Percentiles rank a stretch among this genome's conserved stretches.
phyloP scores from a whole-genome alignment of 92 coral and sea anemone species.

The Epizoanthus rinbou region DNA sequence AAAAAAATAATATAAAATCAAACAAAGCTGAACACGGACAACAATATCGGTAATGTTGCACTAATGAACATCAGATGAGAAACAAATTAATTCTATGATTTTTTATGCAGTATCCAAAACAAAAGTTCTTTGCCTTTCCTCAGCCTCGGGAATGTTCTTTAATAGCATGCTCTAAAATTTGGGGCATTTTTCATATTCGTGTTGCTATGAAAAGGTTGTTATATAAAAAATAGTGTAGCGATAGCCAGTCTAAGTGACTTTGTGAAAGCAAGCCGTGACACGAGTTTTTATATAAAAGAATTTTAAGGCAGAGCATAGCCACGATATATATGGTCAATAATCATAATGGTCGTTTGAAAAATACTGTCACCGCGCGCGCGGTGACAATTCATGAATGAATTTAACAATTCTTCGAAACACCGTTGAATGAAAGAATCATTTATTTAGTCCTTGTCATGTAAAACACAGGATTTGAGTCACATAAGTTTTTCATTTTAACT shows the following conservation, averaged over 20 bases:
- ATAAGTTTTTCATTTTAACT: neutral
- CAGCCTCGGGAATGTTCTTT: too few relatives aligned
- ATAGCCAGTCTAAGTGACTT: slow-evolving; percentile 35
- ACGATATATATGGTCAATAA: slow-evolving; percentile 24
- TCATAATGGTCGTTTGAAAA: slow-evolving; percentile 23
- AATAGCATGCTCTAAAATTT: slow-evolving; percentile 23
- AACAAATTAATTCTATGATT: slow-evolving; percentile 12
- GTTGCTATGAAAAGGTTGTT: slow-evolving; percentile 31
- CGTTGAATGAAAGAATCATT: slow-evolving; percentile 31
- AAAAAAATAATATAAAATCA: slow-evolving; percentile 5
- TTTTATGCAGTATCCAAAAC: too few relatives aligned
- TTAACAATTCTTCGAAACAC: slow-evolving; percentile 27
- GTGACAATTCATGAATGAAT: slow-evolving; percentile 35
- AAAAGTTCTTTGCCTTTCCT: too few relatives aligned
- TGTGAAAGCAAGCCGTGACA: slow-evolving; percentile 32
- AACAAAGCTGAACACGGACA: slow-evolving; percentile 17
- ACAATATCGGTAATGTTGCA: too few relatives aligned
- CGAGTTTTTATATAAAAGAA: slow-evolving; percentile 17
- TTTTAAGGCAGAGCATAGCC: slow-evolving; percentile 30
- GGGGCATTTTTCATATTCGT: slow-evolving; percentile 15
- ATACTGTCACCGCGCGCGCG: slow-evolving; percentile 29
- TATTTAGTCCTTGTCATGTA: slow-evolving; percentile 37
- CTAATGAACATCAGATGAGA: too few relatives aligned
- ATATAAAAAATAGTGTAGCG: slow-evolving; percentile 25
- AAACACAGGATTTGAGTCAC: slow-evolving; percentile 8